Percentiles rank a stretch among this genome's conserved stretches.
These are phyloP conservation scores for Protonibea diacanthus DNA, from an alignment of 2,797 vertebrate species.

Conservation along the genomic window DNA sequence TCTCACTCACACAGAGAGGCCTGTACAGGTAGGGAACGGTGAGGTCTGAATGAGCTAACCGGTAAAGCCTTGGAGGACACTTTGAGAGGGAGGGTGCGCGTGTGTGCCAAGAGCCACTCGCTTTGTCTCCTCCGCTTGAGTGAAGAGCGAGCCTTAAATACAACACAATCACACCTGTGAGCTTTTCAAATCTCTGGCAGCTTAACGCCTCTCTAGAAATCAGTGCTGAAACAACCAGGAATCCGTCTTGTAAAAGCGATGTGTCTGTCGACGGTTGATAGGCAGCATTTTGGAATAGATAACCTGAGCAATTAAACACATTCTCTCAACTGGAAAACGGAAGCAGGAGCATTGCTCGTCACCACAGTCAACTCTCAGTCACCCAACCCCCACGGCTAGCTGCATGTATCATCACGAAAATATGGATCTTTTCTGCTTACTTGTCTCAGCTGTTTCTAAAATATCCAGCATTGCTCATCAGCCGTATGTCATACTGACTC, in stretches of 20 bases:
- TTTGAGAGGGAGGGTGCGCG: conserved; percentile 44
- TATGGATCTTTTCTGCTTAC: not conserved
- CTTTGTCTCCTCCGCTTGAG: conserved; percentile 66
- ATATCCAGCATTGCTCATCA: not conserved
- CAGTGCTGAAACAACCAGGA: conserved; percentile 34
- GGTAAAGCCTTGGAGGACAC: conserved; percentile 59
- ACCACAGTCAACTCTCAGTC: not conserved
- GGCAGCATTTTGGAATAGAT: conserved; percentile 38
- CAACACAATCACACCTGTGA: conserved; percentile 69
- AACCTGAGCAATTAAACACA: conserved; percentile 16
- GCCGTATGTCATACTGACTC: not conserved
- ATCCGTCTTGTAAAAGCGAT: conserved; percentile 38
- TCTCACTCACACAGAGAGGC: conserved; percentile 57
- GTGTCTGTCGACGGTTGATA: conserved; percentile 58
- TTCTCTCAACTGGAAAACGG: conserved; percentile 9
- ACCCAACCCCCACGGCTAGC: not conserved
- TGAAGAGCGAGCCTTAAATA: conserved; percentile 60
- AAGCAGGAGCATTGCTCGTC: conserved; percentile 3
- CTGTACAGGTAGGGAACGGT: conserved; percentile 48
- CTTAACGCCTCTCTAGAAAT: conserved; percentile 53
- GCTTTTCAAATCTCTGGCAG: conserved; percentile 66
- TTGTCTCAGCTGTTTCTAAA: not conserved
- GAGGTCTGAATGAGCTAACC: conserved; percentile 63
- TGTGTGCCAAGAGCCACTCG: conserved; percentile 59
- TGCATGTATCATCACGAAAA: not conserved